Conservation (phyloP, 2,113 vertebrate genomes). For the Felis catus region DNA sequence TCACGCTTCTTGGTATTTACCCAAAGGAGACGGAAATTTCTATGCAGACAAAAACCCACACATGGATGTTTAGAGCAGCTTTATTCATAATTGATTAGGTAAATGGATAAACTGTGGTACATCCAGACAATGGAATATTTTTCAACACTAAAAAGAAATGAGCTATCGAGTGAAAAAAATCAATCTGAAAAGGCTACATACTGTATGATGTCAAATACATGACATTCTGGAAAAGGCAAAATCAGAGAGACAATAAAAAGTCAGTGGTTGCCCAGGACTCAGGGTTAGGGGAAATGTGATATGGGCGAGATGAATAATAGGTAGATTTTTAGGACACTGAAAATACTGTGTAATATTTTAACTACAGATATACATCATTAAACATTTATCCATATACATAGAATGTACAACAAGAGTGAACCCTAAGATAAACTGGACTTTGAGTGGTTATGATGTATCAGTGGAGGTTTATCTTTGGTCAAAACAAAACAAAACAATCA, state of each 20-base stretch:
- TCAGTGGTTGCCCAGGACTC: neutral
- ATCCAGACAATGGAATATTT: neutral
- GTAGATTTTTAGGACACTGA: neutral
- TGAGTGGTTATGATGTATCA: neutral
- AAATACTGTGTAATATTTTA: neutral
- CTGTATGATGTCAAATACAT: neutral
- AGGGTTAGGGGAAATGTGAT: neutral
- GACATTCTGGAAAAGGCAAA: neutral
- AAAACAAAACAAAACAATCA: neutral
- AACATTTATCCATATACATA: neutral
- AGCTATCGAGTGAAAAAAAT: neutral
- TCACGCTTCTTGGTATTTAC: neutral
- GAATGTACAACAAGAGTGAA: neutral
- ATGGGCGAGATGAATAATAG: neutral
- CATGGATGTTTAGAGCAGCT: neutral
- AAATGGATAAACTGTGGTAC: neutral
- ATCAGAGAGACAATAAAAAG: neutral
- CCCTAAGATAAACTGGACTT: neutral
- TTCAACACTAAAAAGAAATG: neutral
- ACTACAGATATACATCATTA: neutral
- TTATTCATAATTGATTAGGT: neutral
- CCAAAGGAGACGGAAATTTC: neutral
- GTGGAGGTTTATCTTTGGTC: neutral
- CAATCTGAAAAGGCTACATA: neutral
- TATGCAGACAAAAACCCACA: neutral